Evolutionary conservation across 1,140 invertebrate genomes (phyloP).

Genomic region (Papilio aristodemus): DNA sequence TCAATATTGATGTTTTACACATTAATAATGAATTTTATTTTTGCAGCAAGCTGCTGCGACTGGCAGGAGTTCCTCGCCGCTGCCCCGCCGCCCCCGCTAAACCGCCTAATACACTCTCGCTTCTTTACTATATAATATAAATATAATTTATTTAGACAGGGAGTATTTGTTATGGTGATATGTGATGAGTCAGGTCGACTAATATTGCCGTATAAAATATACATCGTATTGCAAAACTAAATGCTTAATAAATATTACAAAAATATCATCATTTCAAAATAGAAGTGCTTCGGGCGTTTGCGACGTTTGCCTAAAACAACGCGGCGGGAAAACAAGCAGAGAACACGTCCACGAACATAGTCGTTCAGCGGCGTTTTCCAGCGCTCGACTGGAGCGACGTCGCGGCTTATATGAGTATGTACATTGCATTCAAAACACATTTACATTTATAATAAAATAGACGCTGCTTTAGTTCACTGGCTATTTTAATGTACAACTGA

Average conservation of each 20-base stretch:
- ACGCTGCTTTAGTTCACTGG: neutral
- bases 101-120: neutral
- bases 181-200: constrained; percentile 19
- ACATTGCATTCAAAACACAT: constrained; percentile 18
- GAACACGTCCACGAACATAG: too few relatives aligned
- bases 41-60: too few relatives aligned
- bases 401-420: neutral
- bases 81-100: neutral
- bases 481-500: neutral
- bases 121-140: neutral
- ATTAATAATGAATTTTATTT: too few relatives aligned
- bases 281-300: neutral
- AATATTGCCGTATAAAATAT: constrained; percentile 23
- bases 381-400: too few relatives aligned
- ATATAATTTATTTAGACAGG: constrained; percentile 7
- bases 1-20: too few relatives aligned
- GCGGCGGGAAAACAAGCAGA: neutral
- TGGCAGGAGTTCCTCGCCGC: neutral
- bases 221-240: constrained; percentile 16
- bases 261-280: constrained; percentile 22
- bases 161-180: neutral
- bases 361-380: too few relatives aligned
- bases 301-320: too few relatives aligned
- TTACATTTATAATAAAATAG: constrained; percentile 29
- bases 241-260: constrained; percentile 9